Percentiles rank a stretch among this genome's conserved stretches.
Evolutionary conservation across 2,888 invertebrate genomes (phyloP).

Genomic region (Melanotus villosus): DNA sequence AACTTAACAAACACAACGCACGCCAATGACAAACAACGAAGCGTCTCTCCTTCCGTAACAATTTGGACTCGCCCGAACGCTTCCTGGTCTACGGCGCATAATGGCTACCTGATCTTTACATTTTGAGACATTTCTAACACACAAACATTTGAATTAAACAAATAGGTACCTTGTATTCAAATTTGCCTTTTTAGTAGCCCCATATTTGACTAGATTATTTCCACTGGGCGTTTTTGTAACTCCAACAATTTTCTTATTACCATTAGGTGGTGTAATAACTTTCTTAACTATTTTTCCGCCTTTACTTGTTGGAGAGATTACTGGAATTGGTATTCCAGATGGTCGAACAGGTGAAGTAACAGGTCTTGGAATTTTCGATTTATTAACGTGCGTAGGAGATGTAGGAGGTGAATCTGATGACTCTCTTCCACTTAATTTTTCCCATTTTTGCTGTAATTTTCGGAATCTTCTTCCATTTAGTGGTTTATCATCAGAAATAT

Average conservation of each 20-base stretch:
- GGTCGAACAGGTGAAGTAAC: conserved; percentile 82
- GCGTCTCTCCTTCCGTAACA: too few relatives aligned
- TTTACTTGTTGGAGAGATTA: conserved; percentile 57
- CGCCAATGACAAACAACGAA: too few relatives aligned
- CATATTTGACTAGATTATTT: conserved; percentile 51
- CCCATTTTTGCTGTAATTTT: conserved; percentile 85
- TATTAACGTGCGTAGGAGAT: conserved; percentile 69
- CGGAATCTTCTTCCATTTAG: conserved; percentile 79
- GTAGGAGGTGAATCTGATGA: conserved; percentile 63
- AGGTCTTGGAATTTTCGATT: conserved; percentile 83
- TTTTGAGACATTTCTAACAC: too few relatives aligned
- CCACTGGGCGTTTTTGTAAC: conserved; percentile 38
- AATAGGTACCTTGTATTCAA: conserved; percentile 59
- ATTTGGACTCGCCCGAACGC: too few relatives aligned
- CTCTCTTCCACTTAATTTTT: conserved; percentile 77
- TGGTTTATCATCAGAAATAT: conserved; percentile 65
- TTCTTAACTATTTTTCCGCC: conserved; percentile 64
- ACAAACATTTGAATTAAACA: too few relatives aligned
- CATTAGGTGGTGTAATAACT: conserved; percentile 63
- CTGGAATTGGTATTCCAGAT: conserved; percentile 72
- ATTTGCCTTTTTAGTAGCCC: conserved; percentile 49
- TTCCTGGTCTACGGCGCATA: too few relatives aligned
- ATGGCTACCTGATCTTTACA: too few relatives aligned
- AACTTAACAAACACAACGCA: too few relatives aligned
- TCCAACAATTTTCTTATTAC: conserved; percentile 43